phyloP scores from a whole-genome alignment of 1,140 invertebrate genomes.

The Ceratina calcarata region DNA sequence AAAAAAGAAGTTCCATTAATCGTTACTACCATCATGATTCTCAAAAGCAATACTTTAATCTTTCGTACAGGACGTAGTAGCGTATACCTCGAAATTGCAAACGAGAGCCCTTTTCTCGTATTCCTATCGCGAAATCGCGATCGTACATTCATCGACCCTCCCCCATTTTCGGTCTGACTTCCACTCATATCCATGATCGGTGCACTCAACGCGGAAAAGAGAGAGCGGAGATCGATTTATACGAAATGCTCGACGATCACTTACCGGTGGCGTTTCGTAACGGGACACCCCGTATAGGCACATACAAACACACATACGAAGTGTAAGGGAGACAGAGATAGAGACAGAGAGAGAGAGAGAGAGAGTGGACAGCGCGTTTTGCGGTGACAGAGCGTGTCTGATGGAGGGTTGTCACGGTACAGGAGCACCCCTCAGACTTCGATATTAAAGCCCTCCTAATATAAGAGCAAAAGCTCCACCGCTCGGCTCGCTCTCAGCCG shows the following conservation, averaged over 20 bases:
- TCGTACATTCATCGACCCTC: slow-evolving; percentile 26
- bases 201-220: slow-evolving; percentile 25
- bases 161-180: not conserved
- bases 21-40: not conserved
- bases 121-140: slow-evolving; percentile 42
- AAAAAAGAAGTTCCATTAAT: not conserved
- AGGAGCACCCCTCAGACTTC: slow-evolving; percentile 75
- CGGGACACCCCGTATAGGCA: slow-evolving; percentile 64
- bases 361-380: slow-evolving; percentile 73
- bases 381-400: slow-evolving; percentile 79
- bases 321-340: too few species aligned
- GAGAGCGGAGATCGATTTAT: slow-evolving; percentile 46
- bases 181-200: slow-evolving; percentile 41
- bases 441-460: slow-evolving; percentile 78
- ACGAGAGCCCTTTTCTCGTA: slow-evolving; percentile 23
- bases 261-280: slow-evolving; percentile 50
- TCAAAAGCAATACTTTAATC: not conserved
- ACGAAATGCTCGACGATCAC: slow-evolving; percentile 45
- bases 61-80: not conserved
- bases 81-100: not conserved
- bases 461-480: slow-evolving; percentile 75
- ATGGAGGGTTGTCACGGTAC: slow-evolving; percentile 77
- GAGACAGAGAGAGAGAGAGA: too few species aligned
- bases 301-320: not conserved
- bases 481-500: slow-evolving; percentile 67